phyloP scores from a whole-genome alignment of 2,113 vertebrate species.

The Cinclus cinclus region DNA sequence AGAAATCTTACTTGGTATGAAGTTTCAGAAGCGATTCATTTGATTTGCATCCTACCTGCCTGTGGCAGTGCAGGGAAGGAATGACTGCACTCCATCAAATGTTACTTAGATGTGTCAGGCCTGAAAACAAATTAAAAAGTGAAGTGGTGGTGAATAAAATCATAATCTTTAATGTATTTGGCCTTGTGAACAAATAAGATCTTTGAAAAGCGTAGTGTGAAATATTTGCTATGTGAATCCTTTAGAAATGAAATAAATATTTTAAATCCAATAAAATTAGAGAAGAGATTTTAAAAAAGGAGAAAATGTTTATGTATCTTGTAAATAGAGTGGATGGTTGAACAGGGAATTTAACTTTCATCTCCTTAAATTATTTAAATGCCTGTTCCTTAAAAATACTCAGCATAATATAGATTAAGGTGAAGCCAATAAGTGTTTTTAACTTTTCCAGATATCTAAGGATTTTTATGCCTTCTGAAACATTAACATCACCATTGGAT shows the following conservation, averaged over 20 bases:
- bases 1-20: neutral
- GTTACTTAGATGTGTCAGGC: neutral
- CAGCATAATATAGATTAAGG: neutral
- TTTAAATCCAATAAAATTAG: neutral
- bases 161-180: neutral
- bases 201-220: neutral
- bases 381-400: neutral
- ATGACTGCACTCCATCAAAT: neutral
- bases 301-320: neutral
- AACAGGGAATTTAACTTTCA: neutral
- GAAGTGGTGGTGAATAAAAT: neutral
- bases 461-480: neutral
- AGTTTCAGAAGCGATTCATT: neutral
- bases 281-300: neutral
- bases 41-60: conserved; percentile 1
- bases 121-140: conserved; percentile 3
- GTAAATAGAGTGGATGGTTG: neutral
- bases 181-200: neutral
- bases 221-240: neutral
- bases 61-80: neutral
- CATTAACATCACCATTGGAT: neutral
- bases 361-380: neutral
- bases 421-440: neutral
- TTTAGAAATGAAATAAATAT: neutral
- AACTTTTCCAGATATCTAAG: neutral